Evolutionary conservation across 2,888 invertebrate species (phyloP).

Genomic region (Cantharis nigra): DNA sequence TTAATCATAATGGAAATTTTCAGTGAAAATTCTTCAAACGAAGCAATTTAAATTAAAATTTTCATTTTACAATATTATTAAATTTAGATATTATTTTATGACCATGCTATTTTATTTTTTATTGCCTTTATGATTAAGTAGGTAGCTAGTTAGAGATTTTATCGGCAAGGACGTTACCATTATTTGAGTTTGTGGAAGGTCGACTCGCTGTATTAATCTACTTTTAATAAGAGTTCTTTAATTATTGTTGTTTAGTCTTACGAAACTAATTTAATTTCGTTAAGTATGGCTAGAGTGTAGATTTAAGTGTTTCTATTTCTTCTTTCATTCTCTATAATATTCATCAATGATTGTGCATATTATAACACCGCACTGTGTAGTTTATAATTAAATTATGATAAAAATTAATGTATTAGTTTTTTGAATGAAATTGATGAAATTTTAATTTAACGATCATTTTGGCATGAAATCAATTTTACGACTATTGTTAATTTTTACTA

Average conservation of each 20-base stretch:
- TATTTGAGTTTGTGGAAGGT: neutral
- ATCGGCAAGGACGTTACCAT: neutral
- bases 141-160: neutral
- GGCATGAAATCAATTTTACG: neutral
- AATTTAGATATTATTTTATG: neutral
- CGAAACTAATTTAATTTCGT: neutral
- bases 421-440: neutral
- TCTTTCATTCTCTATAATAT: neutral
- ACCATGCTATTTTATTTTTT: neutral
- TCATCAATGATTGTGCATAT: neutral
- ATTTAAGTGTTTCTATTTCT: neutral
- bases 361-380: neutral
- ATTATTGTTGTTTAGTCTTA: neutral
- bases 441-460: neutral
- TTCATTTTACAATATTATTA: neutral
- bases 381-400: neutral
- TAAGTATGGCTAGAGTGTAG: neutral
- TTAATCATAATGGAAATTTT: neutral
- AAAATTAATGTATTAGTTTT: neutral
- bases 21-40: neutral
- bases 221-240: neutral
- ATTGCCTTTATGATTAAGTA: neutral
- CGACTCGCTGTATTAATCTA: neutral
- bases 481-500: neutral
- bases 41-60: neutral